Evolutionary conservation across 2,797 vertebrate genomes (phyloP).

Genomic region (Emydoidea blandingii): DNA sequence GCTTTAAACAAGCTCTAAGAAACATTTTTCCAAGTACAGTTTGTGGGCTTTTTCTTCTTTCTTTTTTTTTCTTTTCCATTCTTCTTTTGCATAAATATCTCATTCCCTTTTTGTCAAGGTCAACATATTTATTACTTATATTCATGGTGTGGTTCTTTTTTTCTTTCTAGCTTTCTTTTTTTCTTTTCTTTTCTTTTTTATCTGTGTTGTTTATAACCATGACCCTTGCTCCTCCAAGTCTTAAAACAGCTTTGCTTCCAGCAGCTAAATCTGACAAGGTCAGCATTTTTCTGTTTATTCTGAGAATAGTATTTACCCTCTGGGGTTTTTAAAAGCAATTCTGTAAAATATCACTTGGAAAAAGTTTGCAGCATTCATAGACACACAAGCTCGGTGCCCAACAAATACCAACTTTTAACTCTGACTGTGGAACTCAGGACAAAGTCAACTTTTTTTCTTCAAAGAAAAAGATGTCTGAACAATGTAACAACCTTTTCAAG

Average conservation of each 20-base stretch:
- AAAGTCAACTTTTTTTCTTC: background rate
- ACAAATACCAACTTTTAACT: constrained; percentile 55
- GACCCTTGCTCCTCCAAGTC: constrained; percentile 91
- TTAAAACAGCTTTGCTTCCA: constrained; percentile 93
- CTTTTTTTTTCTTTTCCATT: constrained; percentile 43
- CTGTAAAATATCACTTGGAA: constrained; percentile 91
- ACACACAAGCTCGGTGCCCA: constrained; percentile 56
- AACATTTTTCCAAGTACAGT: constrained; percentile 79
- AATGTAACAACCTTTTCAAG: constrained; percentile 1
- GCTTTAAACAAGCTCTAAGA: constrained; percentile 86
- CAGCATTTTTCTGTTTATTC: constrained; percentile 95
- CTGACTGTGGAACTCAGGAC: constrained; percentile 34
- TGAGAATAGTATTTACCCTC: constrained; percentile 93
- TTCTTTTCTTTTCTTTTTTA: constrained; percentile 83
- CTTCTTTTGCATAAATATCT: constrained; percentile 79
- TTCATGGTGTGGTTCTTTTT: constrained; percentile 49
- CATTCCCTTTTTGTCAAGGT: constrained; percentile 68
- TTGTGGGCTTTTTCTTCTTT: constrained; percentile 69
- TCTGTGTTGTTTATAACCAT: constrained; percentile 89
- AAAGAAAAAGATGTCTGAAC: background rate
- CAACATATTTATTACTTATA: constrained; percentile 74
- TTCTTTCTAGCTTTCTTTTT: constrained; percentile 76
- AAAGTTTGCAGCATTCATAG: constrained; percentile 78
- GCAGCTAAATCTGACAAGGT: constrained; percentile 93
- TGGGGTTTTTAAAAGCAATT: constrained; percentile 93